Conservation (phyloP, 2,888 invertebrate species). For the Leucophenga maculata region DNA sequence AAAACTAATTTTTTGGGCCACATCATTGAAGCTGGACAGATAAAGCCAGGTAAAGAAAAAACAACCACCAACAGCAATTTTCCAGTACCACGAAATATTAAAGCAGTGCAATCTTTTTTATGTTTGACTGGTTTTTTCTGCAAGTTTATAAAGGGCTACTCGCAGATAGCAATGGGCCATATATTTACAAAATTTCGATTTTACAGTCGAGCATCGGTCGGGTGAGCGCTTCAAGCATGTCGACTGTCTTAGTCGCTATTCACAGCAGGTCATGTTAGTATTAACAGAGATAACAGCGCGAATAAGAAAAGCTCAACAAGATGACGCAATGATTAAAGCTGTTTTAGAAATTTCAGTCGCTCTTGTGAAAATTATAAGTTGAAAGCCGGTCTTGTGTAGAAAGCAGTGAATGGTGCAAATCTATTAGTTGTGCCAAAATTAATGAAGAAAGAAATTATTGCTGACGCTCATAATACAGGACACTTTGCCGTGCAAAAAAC, state of each 20-base stretch:
- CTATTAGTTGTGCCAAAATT: conserved; percentile 32
- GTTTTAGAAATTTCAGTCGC: conserved; percentile 20
- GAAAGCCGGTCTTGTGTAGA: conserved; percentile 27
- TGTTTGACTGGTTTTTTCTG: too few relatives aligned
- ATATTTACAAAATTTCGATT: conserved; percentile 24
- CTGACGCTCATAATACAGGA: too few relatives aligned
- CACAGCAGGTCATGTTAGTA: neutral
- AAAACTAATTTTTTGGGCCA: too few relatives aligned
- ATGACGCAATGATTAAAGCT: conserved; percentile 23
- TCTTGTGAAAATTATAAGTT: conserved; percentile 31
- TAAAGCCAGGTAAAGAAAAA: too few relatives aligned
- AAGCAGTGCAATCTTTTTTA: too few relatives aligned
- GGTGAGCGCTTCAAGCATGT: conserved; percentile 26
- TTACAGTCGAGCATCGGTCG: conserved; percentile 17
- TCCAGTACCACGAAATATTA: too few relatives aligned
- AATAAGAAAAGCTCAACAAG: conserved; percentile 29
- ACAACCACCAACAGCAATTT: too few relatives aligned
- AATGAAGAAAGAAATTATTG: too few relatives aligned
- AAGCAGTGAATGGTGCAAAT: conserved; percentile 26
- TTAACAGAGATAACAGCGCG: conserved; percentile 19
- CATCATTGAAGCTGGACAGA: too few relatives aligned
- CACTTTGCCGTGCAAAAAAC: too few relatives aligned
- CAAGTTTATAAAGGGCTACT: too few relatives aligned
- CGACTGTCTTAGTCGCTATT: conserved; percentile 27
- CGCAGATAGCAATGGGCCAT: conserved; percentile 29